Evolutionary conservation across 2,113 vertebrate genomes (phyloP).

Genomic region (Chlorodrepanis virens): DNA sequence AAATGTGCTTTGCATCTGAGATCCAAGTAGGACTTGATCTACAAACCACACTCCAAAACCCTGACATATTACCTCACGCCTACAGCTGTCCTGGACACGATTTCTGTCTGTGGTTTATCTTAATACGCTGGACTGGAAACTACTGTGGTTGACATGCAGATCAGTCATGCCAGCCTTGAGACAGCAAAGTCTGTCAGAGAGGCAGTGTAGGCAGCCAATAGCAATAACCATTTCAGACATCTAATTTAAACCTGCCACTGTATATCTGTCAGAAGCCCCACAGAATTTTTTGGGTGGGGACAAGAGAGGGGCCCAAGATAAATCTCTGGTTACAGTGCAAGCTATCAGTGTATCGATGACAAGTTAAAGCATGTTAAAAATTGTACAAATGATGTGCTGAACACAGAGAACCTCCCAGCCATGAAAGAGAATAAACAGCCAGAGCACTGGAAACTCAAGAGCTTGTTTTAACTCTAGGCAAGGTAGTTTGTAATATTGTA

Average conservation of each 20-base stretch:
- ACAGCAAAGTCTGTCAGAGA: not conserved
- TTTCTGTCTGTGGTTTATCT: not conserved
- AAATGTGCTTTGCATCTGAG: accelerated
- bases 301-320: not conserved
- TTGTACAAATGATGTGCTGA: not conserved
- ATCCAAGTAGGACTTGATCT: not conserved
- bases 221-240: not conserved
- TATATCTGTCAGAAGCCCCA: not conserved
- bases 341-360: not conserved
- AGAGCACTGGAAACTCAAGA: not conserved
- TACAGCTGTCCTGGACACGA: not conserved
- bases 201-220: not conserved
- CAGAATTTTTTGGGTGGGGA: not conserved
- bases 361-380: not conserved
- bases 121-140: not conserved
- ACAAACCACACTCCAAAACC: not conserved
- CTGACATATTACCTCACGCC: not conserved
- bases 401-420: not conserved
- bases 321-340: not conserved
- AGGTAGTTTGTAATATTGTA: not conserved
- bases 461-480: not conserved
- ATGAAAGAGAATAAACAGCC: not conserved
- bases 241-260: not conserved
- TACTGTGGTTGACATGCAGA: not conserved
- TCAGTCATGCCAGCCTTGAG: not conserved